Evolutionary conservation across 2,888 invertebrate species (phyloP), one percentile per base, ranked within the genome.

Genomic region (Eretmocerus hayati): DNA sequence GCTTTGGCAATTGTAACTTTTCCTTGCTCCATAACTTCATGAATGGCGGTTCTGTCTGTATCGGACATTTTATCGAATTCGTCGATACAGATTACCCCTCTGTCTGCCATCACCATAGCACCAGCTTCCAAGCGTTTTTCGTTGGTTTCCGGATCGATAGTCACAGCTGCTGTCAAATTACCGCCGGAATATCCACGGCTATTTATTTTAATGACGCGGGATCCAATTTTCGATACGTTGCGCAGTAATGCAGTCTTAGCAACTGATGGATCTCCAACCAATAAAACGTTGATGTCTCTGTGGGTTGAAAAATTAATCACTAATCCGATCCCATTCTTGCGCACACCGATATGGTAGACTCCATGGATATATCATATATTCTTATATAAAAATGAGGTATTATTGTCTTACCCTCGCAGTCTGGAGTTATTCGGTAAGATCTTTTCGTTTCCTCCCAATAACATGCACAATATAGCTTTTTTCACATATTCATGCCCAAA

Each of bases 51-150:
- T 63, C 99, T 81, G 76, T 99, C 99, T 54, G 96, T 88, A 72
- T 99, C 99, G 1, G 94, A 93, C 97, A 99, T 99, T 77, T 95
- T 92, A 76, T 99, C 99, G 72, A 99, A 99, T 75, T 99, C 99
- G 73, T 99, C 94, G 59, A 84, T 84, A 70, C 97, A 99, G 39
- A 99, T 97, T 40, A 97, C 90, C 21, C 97, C 97, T 50, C 97
- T 81, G 75, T 99, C 99, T 0, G 96, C 99, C 31, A 99, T 72
- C n/a, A 99, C 99, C 99, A 99, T 99, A 47, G 99, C 99, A 55
- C 99, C 99, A 1, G 97, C 99, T 74, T 97, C 96, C 50, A 97
- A 69, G 31, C 93, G 80, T 42, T 86, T 75, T 56, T 87, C 87
- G 1, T 90, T 93, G 2, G 93, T 92, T 66, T 99, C 99, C 48